Percentiles rank a stretch among this genome's conserved stretches.
phyloP scores from a whole-genome alignment of 2,888 invertebrate species.

The Arge pagana region DNA sequence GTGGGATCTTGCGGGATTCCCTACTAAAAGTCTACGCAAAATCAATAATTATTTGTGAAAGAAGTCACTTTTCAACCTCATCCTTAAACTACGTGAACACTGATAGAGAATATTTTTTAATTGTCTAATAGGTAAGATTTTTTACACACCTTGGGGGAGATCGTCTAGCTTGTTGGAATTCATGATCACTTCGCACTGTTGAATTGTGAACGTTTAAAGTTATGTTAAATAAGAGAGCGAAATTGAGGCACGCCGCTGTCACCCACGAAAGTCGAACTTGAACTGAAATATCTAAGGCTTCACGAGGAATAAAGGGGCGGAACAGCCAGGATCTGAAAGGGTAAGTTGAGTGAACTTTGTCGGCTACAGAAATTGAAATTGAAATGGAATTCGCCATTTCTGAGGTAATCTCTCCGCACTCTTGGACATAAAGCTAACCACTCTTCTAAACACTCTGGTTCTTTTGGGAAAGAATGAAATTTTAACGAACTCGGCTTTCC shows the following conservation, averaged over 20 bases:
- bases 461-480: too few relatives aligned
- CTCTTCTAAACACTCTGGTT: too few relatives aligned
- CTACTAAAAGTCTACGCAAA: conserved; percentile 18
- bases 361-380: neutral
- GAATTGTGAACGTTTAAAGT: neutral
- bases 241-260: conserved; percentile 5
- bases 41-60: conserved; percentile 14
- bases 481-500: too few relatives aligned
- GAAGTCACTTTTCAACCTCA: conserved; percentile 18
- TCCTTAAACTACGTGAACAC: conserved; percentile 18
- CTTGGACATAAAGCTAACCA: too few relatives aligned
- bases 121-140: conserved; percentile 1
- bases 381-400: neutral
- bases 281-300: neutral
- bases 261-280: conserved; percentile 10
- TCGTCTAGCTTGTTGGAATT: conserved; percentile 1
- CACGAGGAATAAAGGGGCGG: conserved; percentile 14
- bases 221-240: neutral
- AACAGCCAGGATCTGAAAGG: conserved; percentile 6
- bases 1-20: neutral
- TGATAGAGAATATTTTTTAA: conserved; percentile 17
- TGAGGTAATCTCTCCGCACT: neutral
- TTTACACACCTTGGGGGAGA: conserved; percentile 6
- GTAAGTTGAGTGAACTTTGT: neutral
- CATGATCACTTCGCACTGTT: neutral